phyloP scores from a whole-genome alignment of 2,113 vertebrate genomes.

The Callionymus lyra region DNA sequence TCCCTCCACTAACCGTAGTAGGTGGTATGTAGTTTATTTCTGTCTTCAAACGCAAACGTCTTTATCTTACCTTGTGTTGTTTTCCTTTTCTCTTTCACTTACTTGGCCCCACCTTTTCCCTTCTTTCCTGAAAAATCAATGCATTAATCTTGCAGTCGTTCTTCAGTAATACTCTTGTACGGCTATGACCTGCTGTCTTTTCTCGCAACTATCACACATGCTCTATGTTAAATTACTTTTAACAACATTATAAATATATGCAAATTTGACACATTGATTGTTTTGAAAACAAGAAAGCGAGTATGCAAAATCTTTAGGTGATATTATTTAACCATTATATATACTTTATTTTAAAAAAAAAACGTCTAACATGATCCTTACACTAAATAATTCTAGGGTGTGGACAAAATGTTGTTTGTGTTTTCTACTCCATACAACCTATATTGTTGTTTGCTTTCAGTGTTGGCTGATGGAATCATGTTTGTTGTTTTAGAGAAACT shows the following conservation, averaged over 20 bases:
- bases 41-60: slow-evolving; percentile 62
- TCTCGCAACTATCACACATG: not conserved
- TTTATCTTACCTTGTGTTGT: slow-evolving; percentile 67
- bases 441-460: too few species aligned
- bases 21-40: slow-evolving; percentile 72
- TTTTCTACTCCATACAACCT: too few species aligned
- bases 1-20: slow-evolving; percentile 91
- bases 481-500: too few species aligned
- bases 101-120: slow-evolving; percentile 42
- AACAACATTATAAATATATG: not conserved
- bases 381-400: too few species aligned
- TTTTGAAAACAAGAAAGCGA: too few species aligned
- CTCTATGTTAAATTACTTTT: not conserved
- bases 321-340: too few species aligned
- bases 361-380: too few species aligned
- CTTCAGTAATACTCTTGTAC: not conserved
- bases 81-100: slow-evolving; percentile 70
- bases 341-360: too few species aligned
- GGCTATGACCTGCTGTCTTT: not conserved
- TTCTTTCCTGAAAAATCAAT: slow-evolving; percentile 18
- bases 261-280: too few species aligned
- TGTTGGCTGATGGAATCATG: too few species aligned
- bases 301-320: too few species aligned
- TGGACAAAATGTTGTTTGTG: too few species aligned
- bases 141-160: slow-evolving; percentile 11